Evolutionary conservation across 2,113 vertebrate species (phyloP).

Genomic region (Brachyistius frenatus): DNA sequence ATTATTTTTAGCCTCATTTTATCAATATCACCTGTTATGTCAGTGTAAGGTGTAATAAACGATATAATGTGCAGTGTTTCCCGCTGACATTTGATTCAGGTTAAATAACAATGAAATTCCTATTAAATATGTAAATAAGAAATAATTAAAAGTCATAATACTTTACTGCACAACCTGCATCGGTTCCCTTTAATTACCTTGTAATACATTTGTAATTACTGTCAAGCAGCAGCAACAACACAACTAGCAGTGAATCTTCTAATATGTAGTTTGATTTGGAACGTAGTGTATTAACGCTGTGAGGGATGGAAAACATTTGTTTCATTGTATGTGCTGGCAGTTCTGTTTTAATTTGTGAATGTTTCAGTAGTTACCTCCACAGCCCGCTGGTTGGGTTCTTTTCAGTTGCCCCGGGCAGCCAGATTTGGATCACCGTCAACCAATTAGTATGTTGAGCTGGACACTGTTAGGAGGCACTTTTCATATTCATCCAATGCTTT

Average conservation of each 20-base stretch:
- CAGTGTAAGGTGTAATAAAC: not conserved
- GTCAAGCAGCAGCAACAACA: slow-evolving; percentile 2
- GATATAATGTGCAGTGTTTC: not conserved
- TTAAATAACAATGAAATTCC: slow-evolving; percentile 6
- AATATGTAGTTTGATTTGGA: slow-evolving; percentile 17
- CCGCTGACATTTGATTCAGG: not conserved
- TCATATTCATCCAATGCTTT: not conserved
- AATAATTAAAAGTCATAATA: slow-evolving; percentile 2
- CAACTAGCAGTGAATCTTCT: not conserved
- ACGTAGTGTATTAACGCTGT: not conserved
- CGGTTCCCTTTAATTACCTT: slow-evolving; percentile 9
- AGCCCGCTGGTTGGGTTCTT: slow-evolving; percentile 7
- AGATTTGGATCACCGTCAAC: slow-evolving; percentile 36
- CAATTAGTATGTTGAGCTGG: not conserved
- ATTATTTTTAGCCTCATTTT: slow-evolving; percentile 4
- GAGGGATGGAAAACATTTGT: slow-evolving; percentile 1
- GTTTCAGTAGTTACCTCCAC: not conserved
- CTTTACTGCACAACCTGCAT: not conserved
- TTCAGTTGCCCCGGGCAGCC: not conserved
- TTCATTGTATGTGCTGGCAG: not conserved
- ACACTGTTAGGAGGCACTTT: slow-evolving; percentile 8
- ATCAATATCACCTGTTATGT: not conserved
- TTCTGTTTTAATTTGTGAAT: slow-evolving; percentile 14
- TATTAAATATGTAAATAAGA: slow-evolving; percentile 29
- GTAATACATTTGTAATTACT: slow-evolving; percentile 5